Evolutionary conservation across 2,797 vertebrate species (phyloP), one percentile per base, ranked within the genome.

Genomic region (Poliocrania exsul): DNA sequence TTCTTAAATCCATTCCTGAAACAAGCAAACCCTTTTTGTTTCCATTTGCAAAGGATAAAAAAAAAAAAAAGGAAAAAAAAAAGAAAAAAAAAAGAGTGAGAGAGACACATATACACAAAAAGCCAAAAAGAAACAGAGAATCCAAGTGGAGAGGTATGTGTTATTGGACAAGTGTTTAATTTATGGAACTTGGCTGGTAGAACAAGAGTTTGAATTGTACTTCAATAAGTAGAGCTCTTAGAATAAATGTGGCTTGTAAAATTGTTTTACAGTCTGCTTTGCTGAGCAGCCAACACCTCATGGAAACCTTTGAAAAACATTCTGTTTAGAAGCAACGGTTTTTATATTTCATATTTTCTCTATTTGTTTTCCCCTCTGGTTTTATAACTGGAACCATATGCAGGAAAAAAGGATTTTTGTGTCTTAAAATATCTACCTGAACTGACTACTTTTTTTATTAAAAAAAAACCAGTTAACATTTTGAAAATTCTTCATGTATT

Each of bases 111-210:
- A 90, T 92, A 88, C 26, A 77, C 60, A 74, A 91, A 95, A 88
- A 95, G 95, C 91, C 96, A 97, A 86, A 96, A 91, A 86, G 69
- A 44, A 58, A 86, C 70, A 88, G 65, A 80, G 57, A 17, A 90
- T 94, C 97, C 97, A 97, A 94, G 93, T 46, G 51, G 95, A 97
- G 95, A 97, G 96, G 97, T 97, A 98, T 97, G 97, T 97, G 97
- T 97, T 97, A 96, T 97, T 97, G 97, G 97, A 98, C 96, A 96
- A 94, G 74, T 90, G 90, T 96, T 97, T 97, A 96, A 97, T 97
- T 96, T 96, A 95, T 97, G 90, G 72, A 94, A 92, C 90, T 96
- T 98, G 97, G 97, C 97, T 24, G 14, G 69, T 93, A 74, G 93
- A 95, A 94, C 91, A 96, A 72, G 95, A 90, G 93, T 94, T 96